Evolutionary conservation across 1,140 invertebrate genomes (phyloP), one percentile per base, ranked within the genome.

Genomic region (Globodera ellingtonae): DNA sequence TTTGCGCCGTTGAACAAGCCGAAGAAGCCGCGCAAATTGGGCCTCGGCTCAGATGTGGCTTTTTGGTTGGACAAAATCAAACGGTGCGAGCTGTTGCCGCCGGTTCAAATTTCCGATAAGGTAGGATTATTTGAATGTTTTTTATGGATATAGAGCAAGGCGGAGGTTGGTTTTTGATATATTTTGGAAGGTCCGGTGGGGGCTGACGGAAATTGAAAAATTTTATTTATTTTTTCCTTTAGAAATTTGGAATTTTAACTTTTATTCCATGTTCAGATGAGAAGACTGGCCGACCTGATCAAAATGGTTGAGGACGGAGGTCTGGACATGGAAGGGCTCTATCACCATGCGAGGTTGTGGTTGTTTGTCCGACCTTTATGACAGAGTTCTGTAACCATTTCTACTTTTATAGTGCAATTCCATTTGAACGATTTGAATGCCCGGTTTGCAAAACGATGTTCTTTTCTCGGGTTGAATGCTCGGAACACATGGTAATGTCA

Each of bases 381-480:
- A 18, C 35, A n/a, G 18, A 35, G 52, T 18, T 1, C 47, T 66
- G 4, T 9, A 10, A 47, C 24, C 24, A 24, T 47, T 50, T 48
- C 10, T 0, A 4, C 47, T n/a, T 13, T 9, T 66, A 21, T 18
- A 82, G 85, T 50, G 79, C 85, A 0, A 79, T 89, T 18, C 80
- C 86, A n/a, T 89, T 89, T 56, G 87, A 89, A 56, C 72, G 81
- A 35, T 89, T 83, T 72, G 88, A 89, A 13, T 89, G 87, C 65
- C 87, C 87, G 10, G 13, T 86, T 18, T 89, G 87, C 84, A 89
- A 89, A 70, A 47, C 79, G 3, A 66, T 78, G 1, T 89, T 89
- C 77, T 79, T 84, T 62, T 89, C 87, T 3, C 44, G 87, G 15
- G 48, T 83, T 47, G 87, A 89, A 65, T 89, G 87, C 72, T 15